Conservation (phyloP, 2,113 vertebrate genomes). For the Drymodes brunneopygia region DNA sequence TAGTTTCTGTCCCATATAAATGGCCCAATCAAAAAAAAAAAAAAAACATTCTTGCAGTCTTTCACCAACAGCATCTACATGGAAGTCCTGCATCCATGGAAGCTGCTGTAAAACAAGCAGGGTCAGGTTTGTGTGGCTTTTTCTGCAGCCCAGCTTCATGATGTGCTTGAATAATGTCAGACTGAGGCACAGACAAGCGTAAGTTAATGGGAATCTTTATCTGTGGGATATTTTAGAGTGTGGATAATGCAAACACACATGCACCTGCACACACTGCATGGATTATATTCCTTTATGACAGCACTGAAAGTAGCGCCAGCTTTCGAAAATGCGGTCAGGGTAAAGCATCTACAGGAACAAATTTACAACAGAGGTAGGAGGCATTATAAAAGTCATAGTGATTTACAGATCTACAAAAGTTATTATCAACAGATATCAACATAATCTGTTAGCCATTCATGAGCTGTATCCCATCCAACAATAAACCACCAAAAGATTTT, state of each 20-base stretch:
- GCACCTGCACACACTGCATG: not conserved
- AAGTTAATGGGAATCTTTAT: not conserved
- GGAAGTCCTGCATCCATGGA: not conserved
- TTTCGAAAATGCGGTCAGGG: not conserved
- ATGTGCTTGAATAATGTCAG: not conserved
- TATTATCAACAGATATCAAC: not conserved
- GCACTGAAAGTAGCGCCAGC: not conserved
- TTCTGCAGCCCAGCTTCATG: not conserved
- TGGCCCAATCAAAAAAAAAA: not conserved
- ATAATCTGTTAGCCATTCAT: not conserved
- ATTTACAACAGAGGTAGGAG: not conserved
- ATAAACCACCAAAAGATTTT: not conserved
- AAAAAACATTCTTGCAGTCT: not conserved
- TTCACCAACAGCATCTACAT: not conserved
- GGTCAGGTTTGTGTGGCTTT: not conserved
- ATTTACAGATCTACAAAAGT: conserved; percentile 7
- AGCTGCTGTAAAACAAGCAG: not conserved
- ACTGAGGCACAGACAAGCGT: not conserved
- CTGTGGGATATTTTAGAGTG: not conserved
- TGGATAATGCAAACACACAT: not conserved
- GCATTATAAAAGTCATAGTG: not conserved
- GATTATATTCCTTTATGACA: not conserved
- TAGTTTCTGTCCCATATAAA: not conserved
- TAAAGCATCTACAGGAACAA: not conserved
- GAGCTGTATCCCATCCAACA: not conserved